Evolutionary conservation across 2,113 vertebrate genomes (phyloP).

Genomic region (Tursiops truncatus): DNA sequence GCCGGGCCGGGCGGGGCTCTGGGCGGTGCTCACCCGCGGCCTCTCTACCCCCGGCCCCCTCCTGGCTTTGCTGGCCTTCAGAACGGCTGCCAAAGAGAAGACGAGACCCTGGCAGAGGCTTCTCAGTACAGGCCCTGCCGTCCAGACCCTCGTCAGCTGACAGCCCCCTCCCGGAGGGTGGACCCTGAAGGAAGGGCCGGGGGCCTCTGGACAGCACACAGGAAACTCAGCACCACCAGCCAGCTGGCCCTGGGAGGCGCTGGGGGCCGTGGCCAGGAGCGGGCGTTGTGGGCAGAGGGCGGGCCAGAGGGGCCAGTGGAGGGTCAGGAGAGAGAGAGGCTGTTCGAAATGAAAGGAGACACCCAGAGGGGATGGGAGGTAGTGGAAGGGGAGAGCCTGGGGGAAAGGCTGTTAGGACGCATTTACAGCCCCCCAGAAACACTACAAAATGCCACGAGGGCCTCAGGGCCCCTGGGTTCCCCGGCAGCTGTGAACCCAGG

Average conservation of each 20-base stretch:
- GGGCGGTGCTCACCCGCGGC: background rate
- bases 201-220: background rate
- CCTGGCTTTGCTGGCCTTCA: slow-evolving; percentile 26
- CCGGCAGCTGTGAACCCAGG: background rate
- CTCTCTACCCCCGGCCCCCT: background rate
- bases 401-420: background rate
- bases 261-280: background rate
- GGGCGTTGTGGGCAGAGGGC: background rate
- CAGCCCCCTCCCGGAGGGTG: background rate
- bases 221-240: slow-evolving; percentile 31
- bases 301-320: background rate
- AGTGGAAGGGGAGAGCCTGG: no score
- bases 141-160: background rate
- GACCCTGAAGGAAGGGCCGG: fast-evolving
- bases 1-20: background rate
- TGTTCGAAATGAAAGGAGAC: background rate
- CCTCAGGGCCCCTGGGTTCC: background rate
- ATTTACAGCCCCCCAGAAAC: background rate
- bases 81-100: background rate
- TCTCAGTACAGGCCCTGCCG: background rate
- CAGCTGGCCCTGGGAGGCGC: background rate
- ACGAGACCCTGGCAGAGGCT: background rate
- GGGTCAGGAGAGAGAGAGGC: background rate
- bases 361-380: background rate
- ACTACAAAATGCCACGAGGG: background rate